Evolutionary conservation across 2,113 vertebrate genomes (phyloP), one percentile per base, ranked within the genome.

Genomic region (Alligator sinensis): DNA sequence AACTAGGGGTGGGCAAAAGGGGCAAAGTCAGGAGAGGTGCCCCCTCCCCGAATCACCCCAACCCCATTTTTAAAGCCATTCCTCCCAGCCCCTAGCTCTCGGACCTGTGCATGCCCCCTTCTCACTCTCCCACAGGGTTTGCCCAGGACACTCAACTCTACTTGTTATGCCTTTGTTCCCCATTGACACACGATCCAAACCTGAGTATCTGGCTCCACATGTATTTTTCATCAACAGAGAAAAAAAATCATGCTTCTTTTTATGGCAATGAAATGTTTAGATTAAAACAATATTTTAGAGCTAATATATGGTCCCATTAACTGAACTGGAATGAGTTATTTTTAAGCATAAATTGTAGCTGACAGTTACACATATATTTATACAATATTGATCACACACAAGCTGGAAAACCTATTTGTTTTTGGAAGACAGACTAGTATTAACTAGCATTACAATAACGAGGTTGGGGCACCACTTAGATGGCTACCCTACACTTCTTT

Each of bases 291-390:
- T 80, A 47, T 6, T 62, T 91, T 82, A 12, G 95, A 92, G 21
- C 96, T 81, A 70, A 88, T 66, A 80, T 4, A 72, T 0, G 0
- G 18, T 18, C 58, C 76, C 86, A 94, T 90, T 91, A 96, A 90
- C 55, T 82, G 88, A 91, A 94, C 88, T 76, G 17, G 6, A 78
- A 34, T 30, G 62, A 54, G 91, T 60, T 86, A 89, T 91, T 96
- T 89, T 88, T 57, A 63, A 91, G 24, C 16, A 80, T 91, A 88
- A 93, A 66, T 96, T 80, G 4, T 22, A 21, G 80, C 61, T 92
- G 83, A 86, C 87, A 76, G n/a, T 93, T 95, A 92, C 89, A 91
- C 9, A 11, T 88, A 91, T 95, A 94, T 77, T 70, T 75, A 2
- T 47, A 75, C 55, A 12, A 1, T 17, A 86, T 9, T 3, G 3